Percentiles rank a stretch among this genome's conserved stretches.
Conservation (phyloP, 2,888 invertebrate species). For the Thymelicus lineola region DNA sequence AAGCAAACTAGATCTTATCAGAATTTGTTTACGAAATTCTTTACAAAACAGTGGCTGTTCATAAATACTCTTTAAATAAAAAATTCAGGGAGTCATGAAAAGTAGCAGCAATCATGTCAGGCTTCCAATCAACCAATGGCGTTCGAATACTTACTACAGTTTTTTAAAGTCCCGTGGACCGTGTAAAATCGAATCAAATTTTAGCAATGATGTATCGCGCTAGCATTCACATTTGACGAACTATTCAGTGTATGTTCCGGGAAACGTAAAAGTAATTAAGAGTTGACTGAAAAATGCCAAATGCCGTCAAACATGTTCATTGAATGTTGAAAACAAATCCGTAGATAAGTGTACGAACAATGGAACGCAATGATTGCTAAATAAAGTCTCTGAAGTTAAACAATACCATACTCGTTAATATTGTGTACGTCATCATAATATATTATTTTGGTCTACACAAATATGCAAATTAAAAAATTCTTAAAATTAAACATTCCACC, state of each 20-base stretch:
- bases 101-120: constrained; percentile 26
- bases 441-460: no score
- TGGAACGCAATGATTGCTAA: no score
- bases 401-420: no score
- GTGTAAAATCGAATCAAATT: constrained; percentile 23
- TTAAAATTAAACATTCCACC: no score
- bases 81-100: constrained; percentile 25
- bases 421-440: no score
- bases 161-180: constrained; percentile 31
- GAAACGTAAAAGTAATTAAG: constrained; percentile 13
- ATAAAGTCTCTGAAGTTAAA: no score
- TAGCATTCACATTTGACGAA: constrained; percentile 25
- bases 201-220: constrained; percentile 21
- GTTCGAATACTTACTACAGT: constrained; percentile 20
- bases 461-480: no score
- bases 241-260: constrained; percentile 13
- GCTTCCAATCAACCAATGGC: constrained; percentile 23
- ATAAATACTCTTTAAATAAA: constrained; percentile 46
- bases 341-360: no score
- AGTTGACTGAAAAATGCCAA: not conserved
- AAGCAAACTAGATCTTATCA: not conserved
- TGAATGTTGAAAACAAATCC: no score
- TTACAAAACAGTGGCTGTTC: constrained; percentile 64
- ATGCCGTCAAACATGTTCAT: not conserved
- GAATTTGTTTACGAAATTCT: constrained; percentile 11